Evolutionary conservation across 2,888 invertebrate genomes (phyloP).

Genomic region (Calephelis perditalis): DNA sequence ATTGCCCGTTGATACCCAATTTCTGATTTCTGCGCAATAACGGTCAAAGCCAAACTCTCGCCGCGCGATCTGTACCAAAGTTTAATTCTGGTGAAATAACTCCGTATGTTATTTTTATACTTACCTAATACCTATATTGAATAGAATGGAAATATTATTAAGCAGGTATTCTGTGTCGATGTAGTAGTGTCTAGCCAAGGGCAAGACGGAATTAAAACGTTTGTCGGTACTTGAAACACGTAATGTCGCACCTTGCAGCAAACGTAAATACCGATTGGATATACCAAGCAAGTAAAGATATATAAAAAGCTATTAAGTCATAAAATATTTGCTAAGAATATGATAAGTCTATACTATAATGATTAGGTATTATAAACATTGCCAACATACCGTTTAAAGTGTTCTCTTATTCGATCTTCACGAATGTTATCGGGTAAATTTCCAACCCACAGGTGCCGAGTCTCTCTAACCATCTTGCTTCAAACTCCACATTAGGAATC

Average conservation of each 20-base stretch:
- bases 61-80: too few relatives aligned
- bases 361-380: slow-evolving; percentile 13
- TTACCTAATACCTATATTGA: too few relatives aligned
- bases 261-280: slow-evolving; percentile 6
- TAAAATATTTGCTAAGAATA: slow-evolving; percentile 15
- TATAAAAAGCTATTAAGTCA: slow-evolving; percentile 19
- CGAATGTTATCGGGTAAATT: slow-evolving; percentile 99
- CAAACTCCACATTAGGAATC: slow-evolving; percentile 94
- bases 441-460: slow-evolving; percentile 99
- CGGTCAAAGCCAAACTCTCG: too few relatives aligned
- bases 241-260: slow-evolving; percentile 7
- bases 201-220: slow-evolving; percentile 5
- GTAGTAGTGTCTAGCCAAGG: not conserved
- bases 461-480: slow-evolving; percentile 99
- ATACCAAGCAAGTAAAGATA: slow-evolving; percentile 11
- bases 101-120: too few relatives aligned
- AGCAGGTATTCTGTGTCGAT: not conserved
- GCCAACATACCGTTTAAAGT: slow-evolving; percentile 93
- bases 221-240: not conserved
- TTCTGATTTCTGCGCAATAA: too few relatives aligned
- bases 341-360: slow-evolving; percentile 3
- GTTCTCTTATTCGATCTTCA: slow-evolving; percentile 97
- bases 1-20: too few relatives aligned
- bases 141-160: not conserved
- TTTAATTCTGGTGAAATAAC: too few relatives aligned